phyloP scores from a whole-genome alignment of 2,888 invertebrate species.

The Hirudinaria manillensis region DNA sequence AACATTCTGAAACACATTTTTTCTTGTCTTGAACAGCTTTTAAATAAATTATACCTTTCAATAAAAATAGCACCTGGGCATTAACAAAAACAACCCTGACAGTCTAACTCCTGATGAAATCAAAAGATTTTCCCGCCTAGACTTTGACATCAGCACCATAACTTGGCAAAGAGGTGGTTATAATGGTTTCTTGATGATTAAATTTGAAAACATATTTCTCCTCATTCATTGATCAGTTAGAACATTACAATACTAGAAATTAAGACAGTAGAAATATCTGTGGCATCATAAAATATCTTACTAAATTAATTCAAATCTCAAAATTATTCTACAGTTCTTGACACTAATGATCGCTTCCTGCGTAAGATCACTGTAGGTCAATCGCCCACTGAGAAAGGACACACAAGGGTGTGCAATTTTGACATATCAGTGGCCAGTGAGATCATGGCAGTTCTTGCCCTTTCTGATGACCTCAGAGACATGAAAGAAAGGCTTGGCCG shows the following conservation, averaged over 20 bases:
- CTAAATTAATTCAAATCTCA: no score
- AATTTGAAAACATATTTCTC: no score
- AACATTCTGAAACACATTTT: no score
- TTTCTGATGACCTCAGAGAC: slow-evolving; percentile 75
- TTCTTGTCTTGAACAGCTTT: background rate
- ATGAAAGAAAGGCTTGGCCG: slow-evolving; percentile 77
- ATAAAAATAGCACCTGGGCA: slow-evolving; percentile 63
- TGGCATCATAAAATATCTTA: no score
- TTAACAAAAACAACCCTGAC: slow-evolving; percentile 76
- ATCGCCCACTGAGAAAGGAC: slow-evolving; percentile 82
- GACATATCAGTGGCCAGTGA: slow-evolving; percentile 94
- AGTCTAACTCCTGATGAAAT: slow-evolving; percentile 73
- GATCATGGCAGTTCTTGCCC: slow-evolving; percentile 93
- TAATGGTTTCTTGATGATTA: no score
- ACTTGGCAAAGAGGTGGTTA: slow-evolving; percentile 91
- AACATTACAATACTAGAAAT: no score
- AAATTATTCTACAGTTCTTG: slow-evolving; percentile 69
- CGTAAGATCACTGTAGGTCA: slow-evolving; percentile 88
- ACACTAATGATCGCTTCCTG: slow-evolving; percentile 88
- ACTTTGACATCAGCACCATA: slow-evolving; percentile 81
- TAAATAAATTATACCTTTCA: background rate
- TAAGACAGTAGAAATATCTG: no score
- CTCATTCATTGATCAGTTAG: no score
- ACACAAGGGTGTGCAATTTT: slow-evolving; percentile 75
- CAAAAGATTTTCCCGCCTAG: slow-evolving; percentile 72